Evolutionary conservation across 2,888 invertebrate species (phyloP), one percentile per base, ranked within the genome.

Genomic region (Agonopterix heracliana): DNA sequence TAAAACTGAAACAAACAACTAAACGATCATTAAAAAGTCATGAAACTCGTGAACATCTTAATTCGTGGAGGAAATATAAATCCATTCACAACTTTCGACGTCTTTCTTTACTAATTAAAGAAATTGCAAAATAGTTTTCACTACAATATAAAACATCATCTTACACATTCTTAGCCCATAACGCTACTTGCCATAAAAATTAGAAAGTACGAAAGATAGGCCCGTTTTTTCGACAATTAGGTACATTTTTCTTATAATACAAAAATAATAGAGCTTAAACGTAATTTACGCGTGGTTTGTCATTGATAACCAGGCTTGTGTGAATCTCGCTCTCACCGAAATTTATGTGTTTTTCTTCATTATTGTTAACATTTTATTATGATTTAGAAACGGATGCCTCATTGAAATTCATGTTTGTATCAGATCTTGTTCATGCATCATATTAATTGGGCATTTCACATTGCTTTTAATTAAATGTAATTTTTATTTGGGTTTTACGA

Each of bases 381-480:
- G 65, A 67, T 66, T 65, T 68, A 69, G 60, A 62, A 64, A 60
- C 64, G 63, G 61, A 63, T 60, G 63, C 51, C 52, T 55, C 64
- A 61, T 63, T 63, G 60, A 61, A 59, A 64, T 64, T 61, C 64
- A 57, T 58, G 53, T 53, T 49, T 47, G 50, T 67, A 71, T 68
- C 67, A 60, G 64, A 67, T 62, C 57, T 54, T 60, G 59, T 60
- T 60, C 62, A 64, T 65, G 65, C 59, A 67, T 69, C 64, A 64
- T 62, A 71, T 67, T 69, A 73, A 71, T 73, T 73, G 71, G 58
- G 59, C 66, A 68, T 62, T 67, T 57, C 65, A 64, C 66, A 66
- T 69, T 57, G 66, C 55, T 69, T 64, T 66, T 74, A 73, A 73
- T 74, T 73, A 75, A 66, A 59, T 51, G 55, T 53, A 55, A 55